These are phyloP conservation scores for Ryuthela nishihirai DNA, from an alignment of 2,888 invertebrate species.

Conservation along the genomic window DNA sequence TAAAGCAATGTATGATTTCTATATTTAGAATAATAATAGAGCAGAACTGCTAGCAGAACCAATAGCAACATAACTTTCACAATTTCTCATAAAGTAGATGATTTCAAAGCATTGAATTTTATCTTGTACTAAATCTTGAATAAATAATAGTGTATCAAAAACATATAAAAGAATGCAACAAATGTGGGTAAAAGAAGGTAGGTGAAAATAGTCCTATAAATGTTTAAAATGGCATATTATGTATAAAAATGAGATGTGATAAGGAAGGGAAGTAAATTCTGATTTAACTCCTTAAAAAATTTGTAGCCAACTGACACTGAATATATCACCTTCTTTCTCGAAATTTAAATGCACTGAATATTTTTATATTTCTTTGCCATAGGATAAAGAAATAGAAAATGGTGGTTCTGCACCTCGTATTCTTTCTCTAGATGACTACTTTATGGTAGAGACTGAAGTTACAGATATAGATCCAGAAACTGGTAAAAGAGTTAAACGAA, in stretches of 20 bases:
- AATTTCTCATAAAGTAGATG: no score
- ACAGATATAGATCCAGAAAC: conserved; percentile 66
- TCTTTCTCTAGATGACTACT: conserved; percentile 92
- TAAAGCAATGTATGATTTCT: no score
- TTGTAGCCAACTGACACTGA: neutral
- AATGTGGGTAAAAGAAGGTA: no score
- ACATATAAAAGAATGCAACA: no score
- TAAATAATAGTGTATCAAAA: no score
- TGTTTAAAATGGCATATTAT: neutral
- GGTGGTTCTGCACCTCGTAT: conserved; percentile 87
- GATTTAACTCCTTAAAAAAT: no score
- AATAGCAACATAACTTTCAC: no score
- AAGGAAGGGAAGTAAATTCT: neutral
- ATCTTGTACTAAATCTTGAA: no score
- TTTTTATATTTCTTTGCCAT: conserved; percentile 37
- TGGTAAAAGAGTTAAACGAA: conserved; percentile 65
- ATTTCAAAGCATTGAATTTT: no score
- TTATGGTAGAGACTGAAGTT: conserved; percentile 66
- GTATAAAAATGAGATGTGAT: neutral
- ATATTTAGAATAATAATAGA: no score
- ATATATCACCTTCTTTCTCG: neutral
- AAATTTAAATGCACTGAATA: neutral
- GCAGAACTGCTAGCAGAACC: no score
- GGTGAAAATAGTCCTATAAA: no score
- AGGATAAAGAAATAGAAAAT: conserved; percentile 71